Evolutionary conservation across 2,797 vertebrate genomes (phyloP).

Genomic region (Anguilla megastoma): DNA sequence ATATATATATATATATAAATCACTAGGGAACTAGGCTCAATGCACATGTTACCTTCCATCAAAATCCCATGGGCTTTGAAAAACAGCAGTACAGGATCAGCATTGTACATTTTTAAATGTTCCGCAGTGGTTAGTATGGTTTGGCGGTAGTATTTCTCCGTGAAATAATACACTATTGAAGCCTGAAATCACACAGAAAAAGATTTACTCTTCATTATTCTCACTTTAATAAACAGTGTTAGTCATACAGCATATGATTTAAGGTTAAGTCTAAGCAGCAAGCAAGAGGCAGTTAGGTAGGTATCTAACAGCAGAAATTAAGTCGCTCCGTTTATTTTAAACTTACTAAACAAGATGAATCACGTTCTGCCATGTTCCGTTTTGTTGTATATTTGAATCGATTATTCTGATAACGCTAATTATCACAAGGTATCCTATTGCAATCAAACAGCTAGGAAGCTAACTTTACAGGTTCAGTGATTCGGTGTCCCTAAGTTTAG

Average conservation of each 20-base stretch:
- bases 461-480: conserved; percentile 4
- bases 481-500: background rate
- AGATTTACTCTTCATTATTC: background rate
- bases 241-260: background rate
- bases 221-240: background rate
- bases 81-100: conserved; percentile 57
- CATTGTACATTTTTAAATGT: conserved; percentile 51
- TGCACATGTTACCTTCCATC: conserved; percentile 54
- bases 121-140: conserved; percentile 49
- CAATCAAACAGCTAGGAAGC: background rate
- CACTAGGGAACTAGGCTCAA: too few species aligned
- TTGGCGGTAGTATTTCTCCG: conserved; percentile 60
- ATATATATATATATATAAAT: too few species aligned
- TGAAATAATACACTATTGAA: conserved; percentile 52
- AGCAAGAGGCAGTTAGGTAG: background rate
- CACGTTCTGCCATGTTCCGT: conserved; percentile 45
- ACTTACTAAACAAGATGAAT: conserved; percentile 50
- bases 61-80: conserved; percentile 58
- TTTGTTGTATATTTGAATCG: background rate
- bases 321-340: background rate
- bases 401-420: background rate
- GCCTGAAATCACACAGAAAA: conserved; percentile 41
- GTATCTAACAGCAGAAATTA: background rate
- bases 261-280: background rate
- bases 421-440: too few species aligned